These are phyloP conservation scores for Botia almorhae DNA, from an alignment of 2,797 vertebrate species.

Conservation along the genomic window DNA sequence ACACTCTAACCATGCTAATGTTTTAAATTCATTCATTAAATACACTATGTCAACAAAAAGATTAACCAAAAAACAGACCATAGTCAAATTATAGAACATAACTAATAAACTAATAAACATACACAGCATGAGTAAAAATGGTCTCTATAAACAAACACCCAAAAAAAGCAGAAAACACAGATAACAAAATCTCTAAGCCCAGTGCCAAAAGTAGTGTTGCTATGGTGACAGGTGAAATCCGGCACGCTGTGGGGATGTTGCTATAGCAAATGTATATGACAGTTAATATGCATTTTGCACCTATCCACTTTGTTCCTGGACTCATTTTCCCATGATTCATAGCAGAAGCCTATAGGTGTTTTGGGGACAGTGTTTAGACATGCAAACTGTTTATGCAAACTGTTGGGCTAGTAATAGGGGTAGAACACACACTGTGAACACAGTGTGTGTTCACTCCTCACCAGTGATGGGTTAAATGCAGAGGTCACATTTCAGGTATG, in stretches of 20 bases:
- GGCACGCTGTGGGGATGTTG: background rate
- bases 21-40: constrained; percentile 10
- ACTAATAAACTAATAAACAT: constrained; percentile 16
- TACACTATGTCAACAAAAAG: constrained; percentile 7
- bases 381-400: background rate
- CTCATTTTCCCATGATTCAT: background rate
- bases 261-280: background rate
- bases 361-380: background rate
- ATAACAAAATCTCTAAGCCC: constrained; percentile 4
- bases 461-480: too few relatives aligned
- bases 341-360: background rate
- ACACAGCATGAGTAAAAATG: background rate
- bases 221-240: constrained; percentile 40
- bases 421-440: too few relatives aligned
- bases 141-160: constrained; percentile 6
- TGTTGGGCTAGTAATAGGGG: too few relatives aligned
- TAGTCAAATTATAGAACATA: background rate
- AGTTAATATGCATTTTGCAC: constrained; percentile 19
- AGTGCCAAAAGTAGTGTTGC: constrained; percentile 34
- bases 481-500: too few relatives aligned
- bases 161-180: constrained; percentile 10
- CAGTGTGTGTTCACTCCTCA: too few relatives aligned
- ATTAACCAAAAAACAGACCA: background rate
- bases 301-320: background rate
- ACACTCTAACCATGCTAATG: background rate